Percentiles rank a stretch among this genome's conserved stretches.
Conservation (phyloP, 2,113 vertebrate species). For the Menura novaehollandiae region DNA sequence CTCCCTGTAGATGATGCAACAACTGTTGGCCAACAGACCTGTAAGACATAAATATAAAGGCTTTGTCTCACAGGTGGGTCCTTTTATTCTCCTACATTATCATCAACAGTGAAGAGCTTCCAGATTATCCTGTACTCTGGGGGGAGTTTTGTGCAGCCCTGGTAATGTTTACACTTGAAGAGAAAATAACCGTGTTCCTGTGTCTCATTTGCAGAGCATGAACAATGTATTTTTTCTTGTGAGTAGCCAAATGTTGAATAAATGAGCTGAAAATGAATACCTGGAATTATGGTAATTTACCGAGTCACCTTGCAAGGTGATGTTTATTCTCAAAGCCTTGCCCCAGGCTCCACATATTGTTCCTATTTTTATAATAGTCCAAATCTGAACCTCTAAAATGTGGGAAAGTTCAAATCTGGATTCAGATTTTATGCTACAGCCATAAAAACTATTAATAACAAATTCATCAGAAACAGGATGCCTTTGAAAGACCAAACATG, state of each 20-base stretch:
- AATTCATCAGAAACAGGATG: not conserved
- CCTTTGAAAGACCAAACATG: not conserved
- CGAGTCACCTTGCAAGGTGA: not conserved
- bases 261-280: not conserved
- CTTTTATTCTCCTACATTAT: not conserved
- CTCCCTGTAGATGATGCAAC: not conserved
- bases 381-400: slow-evolving; percentile 4
- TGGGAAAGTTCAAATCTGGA: slow-evolving; percentile 15
- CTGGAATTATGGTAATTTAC: not conserved
- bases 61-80: not conserved
- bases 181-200: not conserved
- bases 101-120: not conserved
- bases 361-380: not conserved
- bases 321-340: not conserved
- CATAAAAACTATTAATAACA: slow-evolving; percentile 48
- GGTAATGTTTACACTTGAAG: not conserved
- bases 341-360: not conserved
- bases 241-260: not conserved
- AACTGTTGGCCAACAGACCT: not conserved
- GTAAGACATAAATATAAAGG: not conserved
- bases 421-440: not conserved
- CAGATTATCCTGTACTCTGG: not conserved
- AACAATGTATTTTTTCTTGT: not conserved
- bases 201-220: not conserved
- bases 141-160: not conserved